Conservation (phyloP, 2,797 vertebrate genomes). For the Pipistrellus pipistrellus region DNA sequence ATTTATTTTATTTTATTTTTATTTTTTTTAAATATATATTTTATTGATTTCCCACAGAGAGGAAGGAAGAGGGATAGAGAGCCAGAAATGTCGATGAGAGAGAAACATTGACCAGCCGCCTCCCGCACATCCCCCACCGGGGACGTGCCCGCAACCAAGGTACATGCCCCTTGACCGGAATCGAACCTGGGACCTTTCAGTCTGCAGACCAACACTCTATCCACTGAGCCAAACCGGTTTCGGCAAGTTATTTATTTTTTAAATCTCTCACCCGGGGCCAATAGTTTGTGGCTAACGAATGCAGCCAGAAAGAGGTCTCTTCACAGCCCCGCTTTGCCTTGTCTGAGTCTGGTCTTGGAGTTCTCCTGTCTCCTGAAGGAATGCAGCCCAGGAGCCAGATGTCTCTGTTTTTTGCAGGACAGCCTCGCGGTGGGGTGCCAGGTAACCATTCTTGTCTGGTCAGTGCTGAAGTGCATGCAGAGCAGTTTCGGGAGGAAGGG, state of each 20-base stretch:
- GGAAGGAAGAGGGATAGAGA: too few relatives aligned
- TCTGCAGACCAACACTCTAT: too few relatives aligned
- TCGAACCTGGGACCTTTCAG: too few relatives aligned
- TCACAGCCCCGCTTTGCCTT: conserved; percentile 30
- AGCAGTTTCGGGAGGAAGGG: neutral
- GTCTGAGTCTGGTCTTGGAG: neutral
- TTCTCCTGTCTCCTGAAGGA: conserved; percentile 8
- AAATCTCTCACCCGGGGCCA: conserved; percentile 62
- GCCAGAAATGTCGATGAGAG: too few relatives aligned
- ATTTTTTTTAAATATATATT: too few relatives aligned
- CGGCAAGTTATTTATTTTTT: neutral
- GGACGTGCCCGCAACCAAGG: too few relatives aligned
- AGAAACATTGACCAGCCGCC: too few relatives aligned
- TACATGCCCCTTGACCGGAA: too few relatives aligned
- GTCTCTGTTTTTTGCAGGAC: conserved; percentile 9
- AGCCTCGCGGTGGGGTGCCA: neutral
- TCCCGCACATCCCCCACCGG: too few relatives aligned
- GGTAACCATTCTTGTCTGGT: conserved; percentile 7
- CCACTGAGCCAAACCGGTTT: too few relatives aligned
- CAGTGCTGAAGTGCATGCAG: neutral
- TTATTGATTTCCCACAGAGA: too few relatives aligned
- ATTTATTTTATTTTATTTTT: neutral
- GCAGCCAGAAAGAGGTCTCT: conserved; percentile 66
- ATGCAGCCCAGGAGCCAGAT: conserved; percentile 55
- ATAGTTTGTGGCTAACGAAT: conserved; percentile 62